Percentiles rank a stretch among this genome's conserved stretches.
Conservation (phyloP, 2,888 invertebrate genomes). For the Calliopum simillimum region DNA sequence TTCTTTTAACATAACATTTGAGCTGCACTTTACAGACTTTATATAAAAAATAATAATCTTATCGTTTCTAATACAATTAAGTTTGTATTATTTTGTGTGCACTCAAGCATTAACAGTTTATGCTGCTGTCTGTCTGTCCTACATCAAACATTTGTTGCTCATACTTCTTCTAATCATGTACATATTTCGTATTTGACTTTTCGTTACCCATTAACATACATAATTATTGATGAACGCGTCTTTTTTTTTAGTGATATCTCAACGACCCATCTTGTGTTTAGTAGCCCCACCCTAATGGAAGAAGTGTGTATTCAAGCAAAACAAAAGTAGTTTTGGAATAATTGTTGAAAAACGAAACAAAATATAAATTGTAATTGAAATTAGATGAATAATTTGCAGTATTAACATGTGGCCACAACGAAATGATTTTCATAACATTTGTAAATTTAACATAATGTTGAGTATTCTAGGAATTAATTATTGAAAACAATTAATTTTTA, state of each 20-base stretch:
- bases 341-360: not conserved
- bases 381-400: not conserved
- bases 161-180: not conserved
- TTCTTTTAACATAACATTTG: no score
- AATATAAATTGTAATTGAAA: not conserved
- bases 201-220: constrained; percentile 26
- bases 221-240: constrained; percentile 5
- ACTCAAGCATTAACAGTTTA: no score
- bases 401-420: not conserved
- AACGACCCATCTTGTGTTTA: not conserved
- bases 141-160: constrained; percentile 11
- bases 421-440: constrained; percentile 6
- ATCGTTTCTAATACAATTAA: not conserved
- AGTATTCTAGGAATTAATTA: not conserved
- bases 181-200: constrained; percentile 3
- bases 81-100: no score
- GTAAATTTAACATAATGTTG: constrained; percentile 22
- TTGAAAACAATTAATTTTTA: no score
- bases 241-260: not conserved
- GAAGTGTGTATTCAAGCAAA: constrained; percentile 19
- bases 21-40: no score
- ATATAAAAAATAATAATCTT: not conserved
- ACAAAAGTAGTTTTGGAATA: constrained; percentile 2
- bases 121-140: not conserved
- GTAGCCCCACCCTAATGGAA: constrained; percentile 2